Evolutionary conservation across 1,140 invertebrate species (phyloP).

Genomic region (Melanaphis sacchari): DNA sequence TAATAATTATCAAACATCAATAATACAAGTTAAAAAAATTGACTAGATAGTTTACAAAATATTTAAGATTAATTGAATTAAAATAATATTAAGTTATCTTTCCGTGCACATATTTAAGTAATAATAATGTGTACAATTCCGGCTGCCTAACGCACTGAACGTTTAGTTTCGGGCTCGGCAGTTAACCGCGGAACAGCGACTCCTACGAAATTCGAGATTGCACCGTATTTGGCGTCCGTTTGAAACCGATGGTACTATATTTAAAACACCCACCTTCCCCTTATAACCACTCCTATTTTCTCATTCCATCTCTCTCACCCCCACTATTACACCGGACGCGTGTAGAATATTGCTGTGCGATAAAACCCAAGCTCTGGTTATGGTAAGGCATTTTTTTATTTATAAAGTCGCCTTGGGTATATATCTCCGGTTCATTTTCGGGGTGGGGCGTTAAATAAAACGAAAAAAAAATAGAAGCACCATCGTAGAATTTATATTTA

Average conservation of each 20-base stretch:
- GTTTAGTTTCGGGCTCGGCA: conserved; percentile 13
- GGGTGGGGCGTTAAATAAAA: conserved; percentile 28
- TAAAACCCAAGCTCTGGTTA: conserved; percentile 46
- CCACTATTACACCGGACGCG: not conserved
- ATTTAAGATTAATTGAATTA: not conserved
- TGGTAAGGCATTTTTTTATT: conserved; percentile 53
- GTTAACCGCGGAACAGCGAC: conserved; percentile 44
- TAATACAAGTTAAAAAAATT: not conserved
- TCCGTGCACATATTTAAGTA: not conserved
- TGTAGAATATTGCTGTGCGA: not conserved
- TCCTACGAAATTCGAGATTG: conserved; percentile 57
- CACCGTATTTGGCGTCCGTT: conserved; percentile 56
- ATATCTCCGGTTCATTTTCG: not conserved
- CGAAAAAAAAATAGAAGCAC: conserved; percentile 17
- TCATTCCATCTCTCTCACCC: not conserved
- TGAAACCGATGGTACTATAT: conserved; percentile 54
- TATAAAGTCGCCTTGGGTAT: conserved; percentile 53
- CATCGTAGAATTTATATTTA: conserved; percentile 48
- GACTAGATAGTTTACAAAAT: conserved; percentile 20
- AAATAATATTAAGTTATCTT: not conserved
- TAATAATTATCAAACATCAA: not conserved
- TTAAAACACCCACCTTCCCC: conserved; percentile 57
- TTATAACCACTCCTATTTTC: not conserved
- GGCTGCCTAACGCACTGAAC: conserved; percentile 39
- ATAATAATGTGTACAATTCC: conserved; percentile 25